phyloP scores from a whole-genome alignment of 2,888 invertebrate species.

The Acanthosoma haemorrhoidale region DNA sequence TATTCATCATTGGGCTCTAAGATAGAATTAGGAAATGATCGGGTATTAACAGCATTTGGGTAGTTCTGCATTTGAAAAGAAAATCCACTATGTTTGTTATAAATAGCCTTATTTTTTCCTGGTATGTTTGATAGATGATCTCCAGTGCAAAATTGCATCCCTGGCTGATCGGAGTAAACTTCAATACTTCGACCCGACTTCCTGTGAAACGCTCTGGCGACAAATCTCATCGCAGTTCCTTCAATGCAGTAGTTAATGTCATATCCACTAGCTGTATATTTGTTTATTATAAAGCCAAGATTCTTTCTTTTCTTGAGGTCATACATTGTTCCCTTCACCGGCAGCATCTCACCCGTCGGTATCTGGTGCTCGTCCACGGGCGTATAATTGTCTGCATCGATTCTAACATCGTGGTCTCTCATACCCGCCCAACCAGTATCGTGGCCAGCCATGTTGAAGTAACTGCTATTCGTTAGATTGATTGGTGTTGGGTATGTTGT shows the following conservation, averaged over 20 bases:
- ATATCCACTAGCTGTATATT: not conserved
- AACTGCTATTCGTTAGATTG: conserved; percentile 33
- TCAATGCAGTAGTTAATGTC: conserved; percentile 16
- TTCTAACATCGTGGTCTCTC: conserved; percentile 7
- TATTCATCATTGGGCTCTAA: conserved; percentile 68
- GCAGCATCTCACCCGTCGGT: conserved; percentile 4
- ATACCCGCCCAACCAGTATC: conserved; percentile 7
- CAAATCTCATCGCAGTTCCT: not conserved
- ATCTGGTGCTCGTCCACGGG: not conserved
- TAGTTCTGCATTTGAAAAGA: conserved; percentile 89
- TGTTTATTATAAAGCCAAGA: conserved; percentile 4
- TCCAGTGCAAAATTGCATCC: conserved; percentile 82
- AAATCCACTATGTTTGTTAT: conserved; percentile 72
- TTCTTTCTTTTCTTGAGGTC: not conserved
- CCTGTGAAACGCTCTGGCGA: conserved; percentile 20
- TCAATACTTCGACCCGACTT: conserved; percentile 64
- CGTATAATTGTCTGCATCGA: conserved; percentile 10
- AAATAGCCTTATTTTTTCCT: conserved; percentile 66
- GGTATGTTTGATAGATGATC: conserved; percentile 44
- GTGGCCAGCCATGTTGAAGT: conserved; percentile 35
- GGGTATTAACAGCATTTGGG: conserved; percentile 84
- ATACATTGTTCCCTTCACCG: not conserved
- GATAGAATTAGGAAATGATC: conserved; percentile 70
- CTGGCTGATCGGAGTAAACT: conserved; percentile 80
- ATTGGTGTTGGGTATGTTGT: conserved; percentile 31